Evolutionary conservation across 2,888 invertebrate species (phyloP), one percentile per base, ranked within the genome.

Genomic region (Ophioninae sp.): DNA sequence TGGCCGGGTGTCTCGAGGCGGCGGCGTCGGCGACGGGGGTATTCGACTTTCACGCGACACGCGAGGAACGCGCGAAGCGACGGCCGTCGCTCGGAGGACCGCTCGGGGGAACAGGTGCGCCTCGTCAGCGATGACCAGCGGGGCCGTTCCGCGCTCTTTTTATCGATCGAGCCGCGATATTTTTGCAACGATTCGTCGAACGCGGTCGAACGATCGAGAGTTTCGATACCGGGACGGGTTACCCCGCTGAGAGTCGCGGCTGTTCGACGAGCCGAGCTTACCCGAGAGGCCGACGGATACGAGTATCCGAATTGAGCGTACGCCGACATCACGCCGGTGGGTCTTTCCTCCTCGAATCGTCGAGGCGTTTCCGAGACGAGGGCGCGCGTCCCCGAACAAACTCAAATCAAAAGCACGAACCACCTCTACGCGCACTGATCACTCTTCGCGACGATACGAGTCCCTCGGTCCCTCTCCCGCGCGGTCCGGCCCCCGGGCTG

Each of bases 251-350:
- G 59, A 7, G 6, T 23, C 3, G n/a, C 3, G 30, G 3, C 30
- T 1, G 39, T 37, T 5, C 44, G 61, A 23, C 56, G 44, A 68
- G 72, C 41, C 68, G 37, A 79, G 62, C 95, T 94, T 94, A 98
- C 97, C 97, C 97, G 98, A 91, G 97, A 96, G 93, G 97, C 97
- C 95, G 97, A 95, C 95, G 97, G 97, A 95, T 97, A 97, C 91
- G 97, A 95, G 94, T 97, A 98, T 95, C 97, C 97, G 94, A 97
- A 97, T 94, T 98, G 97, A 93, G 97, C 96, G 94, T 98, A 98
- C 91, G 97, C 97, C 93, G 97, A 95, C 95, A 95, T 95, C 23
- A 82, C 85, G 69, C 73, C 73, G 69, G 78, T 74, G 78, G 30
- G 74, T 72, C 72, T 73, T 69, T 67, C 67, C 57, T 50, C 50